A percentile compares a stretch with the other conserved stretches of the same genome.
phyloP scores from a whole-genome alignment of 2,888 invertebrate genomes.

The Andrena praecox region DNA sequence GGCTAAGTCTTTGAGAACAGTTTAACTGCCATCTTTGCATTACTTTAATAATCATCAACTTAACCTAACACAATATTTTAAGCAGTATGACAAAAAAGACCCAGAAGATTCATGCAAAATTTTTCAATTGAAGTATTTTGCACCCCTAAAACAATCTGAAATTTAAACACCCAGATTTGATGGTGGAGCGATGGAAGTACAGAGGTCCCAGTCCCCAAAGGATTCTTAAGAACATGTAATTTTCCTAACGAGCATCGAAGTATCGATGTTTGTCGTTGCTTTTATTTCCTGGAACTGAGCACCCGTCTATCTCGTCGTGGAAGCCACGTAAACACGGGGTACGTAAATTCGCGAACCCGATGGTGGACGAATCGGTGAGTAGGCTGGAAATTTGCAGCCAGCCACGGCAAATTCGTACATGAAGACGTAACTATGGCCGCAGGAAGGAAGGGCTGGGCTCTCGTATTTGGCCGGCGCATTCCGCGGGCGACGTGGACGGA shows the following conservation, averaged over 20 bases:
- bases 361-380: constrained; percentile 5
- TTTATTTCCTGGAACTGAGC: constrained; percentile 1
- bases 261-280: not conserved
- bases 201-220: not conserved
- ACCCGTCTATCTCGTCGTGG: constrained; percentile 16
- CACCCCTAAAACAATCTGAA: no score
- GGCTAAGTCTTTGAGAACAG: no score
- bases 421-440: constrained; percentile 60
- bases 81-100: no score
- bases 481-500: constrained; percentile 63
- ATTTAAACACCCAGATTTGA: no score
- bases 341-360: constrained; percentile 20
- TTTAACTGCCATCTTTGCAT: no score
- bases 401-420: constrained; percentile 46
- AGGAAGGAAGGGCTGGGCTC: not conserved
- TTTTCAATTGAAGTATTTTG: no score
- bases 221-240: constrained; percentile 27
- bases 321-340: constrained; percentile 30
- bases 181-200: no score
- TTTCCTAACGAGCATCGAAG: not conserved
- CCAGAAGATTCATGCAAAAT: no score
- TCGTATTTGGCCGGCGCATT: constrained; percentile 49
- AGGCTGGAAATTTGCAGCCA: constrained; percentile 58
- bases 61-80: no score
- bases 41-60: no score